Percentiles rank a stretch among this genome's conserved stretches.
These are phyloP conservation scores for Megaceryle alcyon DNA, from an alignment of 2,797 vertebrate species.

Conservation along the genomic window DNA sequence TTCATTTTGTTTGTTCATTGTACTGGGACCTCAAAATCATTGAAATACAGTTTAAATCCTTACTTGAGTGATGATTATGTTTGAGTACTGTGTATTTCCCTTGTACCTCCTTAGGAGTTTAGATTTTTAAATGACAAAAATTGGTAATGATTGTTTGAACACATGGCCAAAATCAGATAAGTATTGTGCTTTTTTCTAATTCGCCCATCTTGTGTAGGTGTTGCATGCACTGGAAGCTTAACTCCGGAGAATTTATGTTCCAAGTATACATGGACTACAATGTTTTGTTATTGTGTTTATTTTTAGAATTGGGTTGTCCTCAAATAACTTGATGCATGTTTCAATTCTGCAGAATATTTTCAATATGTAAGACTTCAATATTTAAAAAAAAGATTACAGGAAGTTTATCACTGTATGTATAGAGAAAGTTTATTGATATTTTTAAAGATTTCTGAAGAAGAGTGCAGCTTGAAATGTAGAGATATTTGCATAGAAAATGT, in stretches of 20 bases:
- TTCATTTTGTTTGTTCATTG: conserved; percentile 68
- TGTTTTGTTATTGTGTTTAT: background rate
- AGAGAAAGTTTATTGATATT: background rate
- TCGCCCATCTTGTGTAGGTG: background rate
- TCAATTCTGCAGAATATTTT: background rate
- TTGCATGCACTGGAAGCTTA: background rate
- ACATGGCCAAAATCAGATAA: background rate
- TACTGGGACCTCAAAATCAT: conserved; percentile 20
- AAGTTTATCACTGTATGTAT: background rate
- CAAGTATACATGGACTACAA: background rate
- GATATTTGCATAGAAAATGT: background rate
- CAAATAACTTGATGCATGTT: background rate
- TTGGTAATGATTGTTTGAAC: background rate
- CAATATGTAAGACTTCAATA: background rate
- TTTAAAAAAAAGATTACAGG: background rate
- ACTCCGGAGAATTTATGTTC: background rate
- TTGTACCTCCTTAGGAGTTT: background rate
- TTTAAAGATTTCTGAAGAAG: background rate
- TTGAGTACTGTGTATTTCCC: background rate
- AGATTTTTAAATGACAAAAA: conserved; percentile 7
- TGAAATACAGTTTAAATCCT: conserved; percentile 59
- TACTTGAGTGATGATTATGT: conserved; percentile 27
- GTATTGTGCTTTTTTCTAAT: background rate
- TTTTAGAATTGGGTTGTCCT: background rate
- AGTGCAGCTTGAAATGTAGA: background rate